Evolutionary conservation across 2,888 invertebrate species (phyloP), one percentile per base, ranked within the genome.

Genomic region (Encarsia formosa): DNA sequence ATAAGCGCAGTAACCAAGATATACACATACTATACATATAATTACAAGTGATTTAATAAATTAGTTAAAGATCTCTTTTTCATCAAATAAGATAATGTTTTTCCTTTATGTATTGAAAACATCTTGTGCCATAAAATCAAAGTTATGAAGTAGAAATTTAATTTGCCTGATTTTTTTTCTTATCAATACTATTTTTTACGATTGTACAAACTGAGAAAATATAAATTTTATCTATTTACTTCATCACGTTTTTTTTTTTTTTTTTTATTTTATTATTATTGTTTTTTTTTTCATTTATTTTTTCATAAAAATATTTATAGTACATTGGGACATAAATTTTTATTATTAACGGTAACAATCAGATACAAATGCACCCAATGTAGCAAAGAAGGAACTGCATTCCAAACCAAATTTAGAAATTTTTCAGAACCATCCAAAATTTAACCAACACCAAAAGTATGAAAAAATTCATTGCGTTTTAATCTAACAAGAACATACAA

Each of bases 11-110:
- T 66, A 71, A 71, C 69, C 70, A 71, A 71, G 67, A 71, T 70
- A 71, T 71, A 71, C 69, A 71, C 69, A 71, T 69, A 69, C 69
- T 65, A 67, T 69, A 69, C 70, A 70, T 66, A 68, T 69, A 68
- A 65, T 69, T 66, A 66, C 66, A 61, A 60, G 60, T 59, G 58
- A 60, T 49, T 55, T 52, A 54, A 44, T 55, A 45, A 41, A 52
- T 39, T 29, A 46, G 23, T 48, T 52, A 55, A 45, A 52, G 49
- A 52, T 52, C 47, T 52, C 40, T 52, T 55, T 29, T 51, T 45
- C 18, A n/a, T 35, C 9, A 19, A 2, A n/a, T 15, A 31, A 31
- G 15, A 13, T 15, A n/a, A 31, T n/a, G 15, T 31, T 31, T 31
- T 15, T 31, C 31, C 15, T n/a, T 15, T 31, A n/a, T 31, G 11